Evolutionary conservation across 2,113 vertebrate genomes (phyloP).

Genomic region (Emydura subglobosa): DNA sequence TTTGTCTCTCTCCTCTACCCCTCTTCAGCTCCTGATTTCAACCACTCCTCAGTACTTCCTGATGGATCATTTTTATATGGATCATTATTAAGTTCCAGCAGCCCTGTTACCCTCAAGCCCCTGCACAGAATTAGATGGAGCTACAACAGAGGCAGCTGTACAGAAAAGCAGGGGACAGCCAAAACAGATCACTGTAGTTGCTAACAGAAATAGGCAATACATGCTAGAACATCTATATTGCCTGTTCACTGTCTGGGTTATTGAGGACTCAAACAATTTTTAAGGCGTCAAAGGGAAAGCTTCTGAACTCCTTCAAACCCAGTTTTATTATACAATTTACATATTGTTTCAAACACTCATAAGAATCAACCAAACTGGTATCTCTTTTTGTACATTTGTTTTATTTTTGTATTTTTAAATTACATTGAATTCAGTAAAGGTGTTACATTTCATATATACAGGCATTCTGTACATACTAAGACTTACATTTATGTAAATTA

Average conservation of each 20-base stretch:
- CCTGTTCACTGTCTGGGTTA: accelerated
- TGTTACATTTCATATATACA: background rate
- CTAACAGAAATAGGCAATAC: background rate
- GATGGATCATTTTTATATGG: background rate
- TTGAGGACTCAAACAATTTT: background rate
- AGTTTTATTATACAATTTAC: background rate
- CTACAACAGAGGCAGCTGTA: background rate
- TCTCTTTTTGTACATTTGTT: background rate
- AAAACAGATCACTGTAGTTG: background rate
- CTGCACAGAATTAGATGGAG: background rate
- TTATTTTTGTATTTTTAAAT: background rate
- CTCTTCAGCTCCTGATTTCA: background rate
- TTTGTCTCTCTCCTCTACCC: background rate
- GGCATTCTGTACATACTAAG: background rate
- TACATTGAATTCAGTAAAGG: background rate
- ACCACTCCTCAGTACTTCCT: background rate
- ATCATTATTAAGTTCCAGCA: background rate
- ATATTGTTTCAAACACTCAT: background rate
- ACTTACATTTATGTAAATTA: background rate
- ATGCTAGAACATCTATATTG: accelerated
- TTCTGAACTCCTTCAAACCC: background rate
- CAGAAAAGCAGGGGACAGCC: background rate
- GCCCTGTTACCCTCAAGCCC: background rate
- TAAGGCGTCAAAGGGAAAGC: background rate
- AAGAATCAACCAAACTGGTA: background rate